Percentiles rank a stretch among this genome's conserved stretches.
Evolutionary conservation across 2,888 invertebrate species (phyloP).

Genomic region (Pristionchus fissidentatus): DNA sequence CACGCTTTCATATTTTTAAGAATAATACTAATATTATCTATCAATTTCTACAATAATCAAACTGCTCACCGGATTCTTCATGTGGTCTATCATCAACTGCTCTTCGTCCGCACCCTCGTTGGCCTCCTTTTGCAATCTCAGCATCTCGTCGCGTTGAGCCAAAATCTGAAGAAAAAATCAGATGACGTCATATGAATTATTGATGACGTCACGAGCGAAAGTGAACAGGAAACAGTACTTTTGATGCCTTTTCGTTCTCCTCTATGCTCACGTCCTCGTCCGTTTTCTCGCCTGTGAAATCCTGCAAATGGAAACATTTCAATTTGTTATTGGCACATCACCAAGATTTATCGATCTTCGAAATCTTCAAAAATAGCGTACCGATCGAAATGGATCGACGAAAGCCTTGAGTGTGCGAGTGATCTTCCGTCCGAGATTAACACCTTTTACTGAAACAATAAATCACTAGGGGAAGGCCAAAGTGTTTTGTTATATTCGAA

Average conservation of each 20-base stretch:
- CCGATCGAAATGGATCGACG: slow-evolving; percentile 54
- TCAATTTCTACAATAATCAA: no score
- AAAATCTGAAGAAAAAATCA: not conserved
- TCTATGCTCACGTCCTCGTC: slow-evolving; percentile 34
- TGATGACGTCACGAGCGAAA: no score
- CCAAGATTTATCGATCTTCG: not conserved
- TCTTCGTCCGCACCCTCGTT: not conserved
- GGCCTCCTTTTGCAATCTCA: not conserved
- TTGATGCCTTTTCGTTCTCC: slow-evolving; percentile 34
- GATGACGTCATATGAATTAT: not conserved
- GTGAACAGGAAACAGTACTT: not conserved
- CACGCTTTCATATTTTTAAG: no score
- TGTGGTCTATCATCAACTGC: not conserved
- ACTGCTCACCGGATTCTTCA: slow-evolving; percentile 20
- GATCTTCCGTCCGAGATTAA: slow-evolving; percentile 52
- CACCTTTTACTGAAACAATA: slow-evolving; percentile 49
- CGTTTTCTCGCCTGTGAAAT: slow-evolving; percentile 43
- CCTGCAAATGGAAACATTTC: not conserved
- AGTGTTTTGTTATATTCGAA: no score
- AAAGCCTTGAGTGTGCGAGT: slow-evolving; percentile 52
- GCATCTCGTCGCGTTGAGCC: slow-evolving; percentile 10
- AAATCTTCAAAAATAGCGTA: not conserved
- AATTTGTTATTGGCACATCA: no score
- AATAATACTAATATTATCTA: no score
- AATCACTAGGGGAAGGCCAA: no score